These are phyloP conservation scores for Diloba caeruleocephala DNA, from an alignment of 2,888 invertebrate species.

Conservation along the genomic window DNA sequence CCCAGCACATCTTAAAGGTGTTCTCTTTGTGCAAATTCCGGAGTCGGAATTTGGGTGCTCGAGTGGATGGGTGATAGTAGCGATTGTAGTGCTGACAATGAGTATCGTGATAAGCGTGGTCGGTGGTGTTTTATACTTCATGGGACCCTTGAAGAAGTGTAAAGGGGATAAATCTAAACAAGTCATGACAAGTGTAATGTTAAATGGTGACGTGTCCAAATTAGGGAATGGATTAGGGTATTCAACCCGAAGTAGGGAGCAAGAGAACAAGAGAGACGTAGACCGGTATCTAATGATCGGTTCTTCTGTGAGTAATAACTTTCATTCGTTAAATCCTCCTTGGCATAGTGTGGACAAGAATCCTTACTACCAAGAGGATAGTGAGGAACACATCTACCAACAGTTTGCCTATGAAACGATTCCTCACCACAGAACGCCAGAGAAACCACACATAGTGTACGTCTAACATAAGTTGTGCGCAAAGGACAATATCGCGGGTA, in stretches of 20 bases:
- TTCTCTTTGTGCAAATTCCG: slow-evolving; percentile 88
- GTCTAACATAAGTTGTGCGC: slow-evolving; percentile 87
- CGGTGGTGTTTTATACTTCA: slow-evolving; percentile 85
- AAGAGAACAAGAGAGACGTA: slow-evolving; percentile 84
- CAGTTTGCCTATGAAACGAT: slow-evolving; percentile 88
- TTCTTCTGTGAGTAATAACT: slow-evolving; percentile 86
- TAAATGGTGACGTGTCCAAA: slow-evolving; percentile 86
- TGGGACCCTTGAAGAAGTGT: slow-evolving; percentile 86
- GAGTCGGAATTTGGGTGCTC: slow-evolving; percentile 91
- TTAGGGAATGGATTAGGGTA: slow-evolving; percentile 86
- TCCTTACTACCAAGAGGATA: slow-evolving; percentile 84
- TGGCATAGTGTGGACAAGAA: slow-evolving; percentile 87
- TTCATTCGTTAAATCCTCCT: slow-evolving; percentile 85
- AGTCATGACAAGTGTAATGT: slow-evolving; percentile 87
- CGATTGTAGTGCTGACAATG: slow-evolving; percentile 85
- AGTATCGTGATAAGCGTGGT: slow-evolving; percentile 87
- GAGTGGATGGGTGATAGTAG: slow-evolving; percentile 89
- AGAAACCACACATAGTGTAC: slow-evolving; percentile 90
- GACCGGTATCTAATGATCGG: slow-evolving; percentile 87
- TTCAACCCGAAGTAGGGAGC: slow-evolving; percentile 83
- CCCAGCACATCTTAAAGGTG: slow-evolving; percentile 87
- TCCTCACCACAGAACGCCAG: slow-evolving; percentile 86
- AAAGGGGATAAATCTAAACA: slow-evolving; percentile 87
- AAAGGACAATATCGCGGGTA: slow-evolving; percentile 78
- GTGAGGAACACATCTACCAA: slow-evolving; percentile 87